Conservation (phyloP, 2,113 vertebrate genomes). For the Morone saxatilis region DNA sequence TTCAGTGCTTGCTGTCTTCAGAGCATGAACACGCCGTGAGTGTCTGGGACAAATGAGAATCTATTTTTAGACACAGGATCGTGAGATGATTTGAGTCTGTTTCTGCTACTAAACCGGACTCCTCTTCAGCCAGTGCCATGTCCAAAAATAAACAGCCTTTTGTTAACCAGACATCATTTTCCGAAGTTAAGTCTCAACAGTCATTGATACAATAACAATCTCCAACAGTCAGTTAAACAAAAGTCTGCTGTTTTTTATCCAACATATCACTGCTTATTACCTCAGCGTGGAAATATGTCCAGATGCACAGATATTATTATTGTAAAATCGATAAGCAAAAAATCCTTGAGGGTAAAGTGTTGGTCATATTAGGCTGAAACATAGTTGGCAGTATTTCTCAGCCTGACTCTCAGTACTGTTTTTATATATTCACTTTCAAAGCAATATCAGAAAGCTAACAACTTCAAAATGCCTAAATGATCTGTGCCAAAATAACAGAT, state of each 20-base stretch:
- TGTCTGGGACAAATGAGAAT: conserved; percentile 69
- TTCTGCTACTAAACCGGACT: conserved; percentile 66
- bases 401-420: not conserved
- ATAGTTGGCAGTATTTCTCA: not conserved
- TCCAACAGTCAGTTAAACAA: conserved; percentile 72
- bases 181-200: conserved; percentile 74
- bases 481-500: conserved; percentile 45
- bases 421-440: not conserved
- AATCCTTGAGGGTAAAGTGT: not conserved
- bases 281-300: conserved; percentile 54
- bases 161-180: conserved; percentile 74
- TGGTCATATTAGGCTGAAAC: not conserved
- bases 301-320: conserved; percentile 43
- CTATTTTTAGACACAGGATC: conserved; percentile 77
- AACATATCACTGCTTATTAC: conserved; percentile 59
- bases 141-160: conserved; percentile 79
- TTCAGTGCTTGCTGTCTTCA: conserved; percentile 60
- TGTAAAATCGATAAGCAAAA: conserved; percentile 36
- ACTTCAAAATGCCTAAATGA: not conserved
- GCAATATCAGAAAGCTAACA: conserved; percentile 15
- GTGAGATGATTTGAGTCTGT: conserved; percentile 77
- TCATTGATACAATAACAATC: conserved; percentile 82
- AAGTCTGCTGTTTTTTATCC: conserved; percentile 70
- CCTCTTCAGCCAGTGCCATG: conserved; percentile 67
- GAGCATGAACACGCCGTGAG: conserved; percentile 51